Evolutionary conservation across 1,140 invertebrate genomes (phyloP), one percentile per base, ranked within the genome.

Genomic region (Eueides isabella): DNA sequence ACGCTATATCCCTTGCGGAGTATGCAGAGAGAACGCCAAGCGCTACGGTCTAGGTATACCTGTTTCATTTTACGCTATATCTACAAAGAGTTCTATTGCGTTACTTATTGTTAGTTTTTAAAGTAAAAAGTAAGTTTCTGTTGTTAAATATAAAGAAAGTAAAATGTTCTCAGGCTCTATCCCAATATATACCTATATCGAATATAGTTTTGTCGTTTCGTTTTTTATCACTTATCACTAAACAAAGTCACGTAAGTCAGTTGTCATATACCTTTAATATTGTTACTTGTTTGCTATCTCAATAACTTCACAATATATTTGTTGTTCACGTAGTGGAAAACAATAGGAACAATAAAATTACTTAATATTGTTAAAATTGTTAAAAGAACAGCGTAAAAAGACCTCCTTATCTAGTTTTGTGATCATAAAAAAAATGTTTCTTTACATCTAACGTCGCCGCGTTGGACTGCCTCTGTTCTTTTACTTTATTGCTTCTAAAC

Each of bases 351-450:
- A 76, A 75, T 79, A 44, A 76, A 63, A 76, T 63, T 62, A 35
- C 23, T 65, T 75, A 75, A 76, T 76, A 76, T 79, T 67, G 63
- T 66, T 11, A 75, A 72, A 72, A 67, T 26, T 48, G 38, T 28
- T 71, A 73, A 78, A 77, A 72, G 30, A 63, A 73, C 61, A 23
- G 30, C 5, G 55, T 66, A 67, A 74, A 74, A 77, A 78, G 74
- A 64, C 63, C 41, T 62, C 65, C 66, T 78, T 78, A 78, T 75
- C 76, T 71, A 44, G 31, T 78, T 65, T 62, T 41, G 28, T 72
- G 14, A 29, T 67, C 61, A 33, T 48, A 31, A 73, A 38, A 73
- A 38, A 62, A 62, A 67, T 31, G 4, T 55, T 44, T 23, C 16
- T 5, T 48, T 30, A 64, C 29, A 33, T 74, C 61, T 63, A 29